Conservation (phyloP, 2,797 vertebrate genomes). For the Lacerta agilis region DNA sequence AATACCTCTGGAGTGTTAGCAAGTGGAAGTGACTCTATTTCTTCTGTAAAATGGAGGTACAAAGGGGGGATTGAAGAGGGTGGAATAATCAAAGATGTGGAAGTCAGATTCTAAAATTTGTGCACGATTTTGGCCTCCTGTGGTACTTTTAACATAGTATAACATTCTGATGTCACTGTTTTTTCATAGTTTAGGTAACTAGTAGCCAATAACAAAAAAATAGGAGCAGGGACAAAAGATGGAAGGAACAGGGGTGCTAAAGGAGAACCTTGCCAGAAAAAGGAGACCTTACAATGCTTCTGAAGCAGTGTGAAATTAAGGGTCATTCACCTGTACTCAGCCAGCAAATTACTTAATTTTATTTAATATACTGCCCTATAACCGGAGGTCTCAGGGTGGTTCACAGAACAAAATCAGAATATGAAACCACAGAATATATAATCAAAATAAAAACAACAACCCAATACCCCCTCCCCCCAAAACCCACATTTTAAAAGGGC, state of each 20-base stretch:
- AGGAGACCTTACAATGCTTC: background rate
- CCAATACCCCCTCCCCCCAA: too few species aligned
- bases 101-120: background rate
- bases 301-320: background rate
- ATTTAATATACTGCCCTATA: too few species aligned
- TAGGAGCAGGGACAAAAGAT: background rate
- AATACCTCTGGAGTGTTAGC: constrained; percentile 91
- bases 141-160: too few species aligned
- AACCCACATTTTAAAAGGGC: too few species aligned
- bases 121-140: background rate
- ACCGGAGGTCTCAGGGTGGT: too few species aligned
- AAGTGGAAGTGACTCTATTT: constrained; percentile 88
- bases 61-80: background rate
- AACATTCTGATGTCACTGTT: background rate
- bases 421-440: too few species aligned
- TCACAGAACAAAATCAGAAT: too few species aligned
- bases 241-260: too few species aligned
- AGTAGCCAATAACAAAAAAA: background rate
- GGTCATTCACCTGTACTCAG: background rate
- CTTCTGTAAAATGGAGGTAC: constrained; percentile 73
- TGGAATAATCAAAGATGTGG: background rate
- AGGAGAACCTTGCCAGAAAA: background rate
- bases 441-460: too few species aligned
- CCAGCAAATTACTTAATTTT: too few species aligned
- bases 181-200: background rate